Percentiles rank a stretch among this genome's conserved stretches.
These are phyloP conservation scores for Acrobasis consociella DNA, from an alignment of 2,888 invertebrate species.

Conservation along the genomic window DNA sequence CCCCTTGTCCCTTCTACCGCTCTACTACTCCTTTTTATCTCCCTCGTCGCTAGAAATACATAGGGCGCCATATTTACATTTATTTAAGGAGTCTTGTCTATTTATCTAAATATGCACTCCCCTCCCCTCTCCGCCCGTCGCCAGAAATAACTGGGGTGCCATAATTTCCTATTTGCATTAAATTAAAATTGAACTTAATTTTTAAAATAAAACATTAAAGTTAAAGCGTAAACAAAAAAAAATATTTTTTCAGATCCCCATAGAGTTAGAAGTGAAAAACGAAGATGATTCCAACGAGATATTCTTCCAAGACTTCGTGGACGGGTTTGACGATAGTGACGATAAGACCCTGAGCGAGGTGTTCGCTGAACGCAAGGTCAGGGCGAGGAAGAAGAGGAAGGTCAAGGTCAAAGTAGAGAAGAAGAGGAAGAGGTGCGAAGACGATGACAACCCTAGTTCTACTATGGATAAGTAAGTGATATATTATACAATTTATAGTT, in stretches of 20 bases:
- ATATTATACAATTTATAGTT: background rate
- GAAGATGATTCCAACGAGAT: conserved; percentile 45
- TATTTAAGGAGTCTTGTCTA: too few relatives aligned
- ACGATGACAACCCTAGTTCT: conserved; percentile 31
- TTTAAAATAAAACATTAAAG: too few relatives aligned
- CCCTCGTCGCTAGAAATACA: too few relatives aligned
- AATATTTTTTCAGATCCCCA: background rate
- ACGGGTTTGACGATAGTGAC: conserved; percentile 49
- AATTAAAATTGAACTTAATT: too few relatives aligned
- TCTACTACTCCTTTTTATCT: too few relatives aligned
- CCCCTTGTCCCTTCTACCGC: too few relatives aligned
- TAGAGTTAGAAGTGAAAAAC: conserved; percentile 26
- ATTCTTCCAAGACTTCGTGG: conserved; percentile 55
- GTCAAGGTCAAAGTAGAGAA: conserved; percentile 38
- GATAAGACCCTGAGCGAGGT: conserved; percentile 60
- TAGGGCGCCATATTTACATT: too few relatives aligned
- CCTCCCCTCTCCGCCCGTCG: too few relatives aligned
- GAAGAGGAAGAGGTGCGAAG: conserved; percentile 39
- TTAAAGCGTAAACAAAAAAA: too few relatives aligned
- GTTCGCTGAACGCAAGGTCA: conserved; percentile 27
- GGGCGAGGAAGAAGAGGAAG: conserved; percentile 32
- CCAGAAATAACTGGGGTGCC: too few relatives aligned
- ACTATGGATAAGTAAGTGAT: conserved; percentile 57
- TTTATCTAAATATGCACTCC: too few relatives aligned
- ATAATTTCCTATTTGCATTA: too few relatives aligned